A percentile compares a stretch with the other conserved stretches of the same genome.
These are phyloP conservation scores for Lindbergichthys nudifrons DNA, from an alignment of 2,797 vertebrate species.

Conservation along the genomic window DNA sequence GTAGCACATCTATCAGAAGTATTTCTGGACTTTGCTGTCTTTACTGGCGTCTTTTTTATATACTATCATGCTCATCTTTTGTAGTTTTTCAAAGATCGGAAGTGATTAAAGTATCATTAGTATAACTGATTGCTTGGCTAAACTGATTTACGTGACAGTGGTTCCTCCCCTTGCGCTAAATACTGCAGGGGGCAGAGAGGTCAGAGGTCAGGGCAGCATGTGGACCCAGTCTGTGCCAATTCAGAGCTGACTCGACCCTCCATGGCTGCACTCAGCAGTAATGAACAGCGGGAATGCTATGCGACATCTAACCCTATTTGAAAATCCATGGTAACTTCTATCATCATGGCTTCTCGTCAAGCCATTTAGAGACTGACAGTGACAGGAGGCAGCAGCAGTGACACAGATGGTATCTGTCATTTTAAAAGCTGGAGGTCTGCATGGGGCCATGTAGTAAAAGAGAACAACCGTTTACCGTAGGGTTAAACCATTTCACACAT, in stretches of 20 bases:
- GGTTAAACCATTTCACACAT: constrained; percentile 48
- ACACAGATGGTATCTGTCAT: constrained; percentile 47
- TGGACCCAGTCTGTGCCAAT: constrained; percentile 34
- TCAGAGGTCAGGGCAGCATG: constrained; percentile 50
- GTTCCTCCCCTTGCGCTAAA: constrained; percentile 24
- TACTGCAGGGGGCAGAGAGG: constrained; percentile 26
- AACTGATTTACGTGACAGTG: constrained; percentile 31
- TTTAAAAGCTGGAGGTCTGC: constrained; percentile 28
- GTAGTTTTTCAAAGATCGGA: background rate
- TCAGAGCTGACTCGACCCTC: constrained; percentile 12
- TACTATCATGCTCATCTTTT: background rate
- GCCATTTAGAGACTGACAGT: constrained; percentile 40
- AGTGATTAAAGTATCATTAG: constrained; percentile 6
- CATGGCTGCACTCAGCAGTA: constrained; percentile 11
- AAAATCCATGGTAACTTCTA: constrained; percentile 19
- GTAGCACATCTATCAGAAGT: background rate
- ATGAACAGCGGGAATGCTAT: constrained; percentile 36
- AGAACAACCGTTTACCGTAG: constrained; percentile 26
- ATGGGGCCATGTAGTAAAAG: constrained; percentile 41
- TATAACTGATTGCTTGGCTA: constrained; percentile 19
- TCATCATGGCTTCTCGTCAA: constrained; percentile 28
- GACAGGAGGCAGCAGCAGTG: constrained; percentile 41
- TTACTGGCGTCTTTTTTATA: background rate
- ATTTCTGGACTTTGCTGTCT: background rate
- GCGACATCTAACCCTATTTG: constrained; percentile 12